phyloP scores from a whole-genome alignment of 2,888 invertebrate genomes.

The Cephus sareptanus region DNA sequence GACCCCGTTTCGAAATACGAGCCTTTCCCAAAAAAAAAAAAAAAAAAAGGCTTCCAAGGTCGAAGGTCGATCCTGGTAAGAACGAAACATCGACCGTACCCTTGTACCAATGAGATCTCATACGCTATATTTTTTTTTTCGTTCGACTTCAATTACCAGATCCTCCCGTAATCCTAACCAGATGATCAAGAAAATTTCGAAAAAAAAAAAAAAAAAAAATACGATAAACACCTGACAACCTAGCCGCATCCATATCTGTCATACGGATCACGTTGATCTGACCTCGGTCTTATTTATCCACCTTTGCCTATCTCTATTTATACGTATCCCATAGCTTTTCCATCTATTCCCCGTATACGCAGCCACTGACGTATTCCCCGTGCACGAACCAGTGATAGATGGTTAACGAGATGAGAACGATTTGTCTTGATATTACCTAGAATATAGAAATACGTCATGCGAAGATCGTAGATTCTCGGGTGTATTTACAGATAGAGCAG shows the following conservation, averaged over 20 bases:
- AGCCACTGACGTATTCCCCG: conserved; percentile 17
- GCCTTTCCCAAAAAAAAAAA: neutral
- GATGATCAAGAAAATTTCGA: neutral
- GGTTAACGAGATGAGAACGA: conserved; percentile 32
- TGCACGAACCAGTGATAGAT: conserved; percentile 35
- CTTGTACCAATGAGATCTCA: neutral
- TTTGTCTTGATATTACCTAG: conserved; percentile 33
- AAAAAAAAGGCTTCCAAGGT: neutral
- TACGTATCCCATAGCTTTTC: neutral
- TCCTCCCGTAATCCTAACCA: neutral
- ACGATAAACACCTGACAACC: neutral
- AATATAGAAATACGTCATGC: conserved; percentile 5
- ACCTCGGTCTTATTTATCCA: neutral
- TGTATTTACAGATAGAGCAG: neutral
- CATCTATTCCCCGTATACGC: neutral
- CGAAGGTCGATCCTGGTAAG: neutral
- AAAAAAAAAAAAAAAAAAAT: neutral
- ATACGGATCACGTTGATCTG: neutral
- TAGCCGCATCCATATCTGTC: neutral
- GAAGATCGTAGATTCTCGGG: conserved; percentile 12
- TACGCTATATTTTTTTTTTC: neutral
- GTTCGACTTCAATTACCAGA: neutral
- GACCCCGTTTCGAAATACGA: neutral
- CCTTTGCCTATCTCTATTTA: neutral
- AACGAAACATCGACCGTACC: neutral